These are phyloP conservation scores for Scomber japonicus DNA, from an alignment of 2,113 vertebrate genomes.

Conservation along the genomic window DNA sequence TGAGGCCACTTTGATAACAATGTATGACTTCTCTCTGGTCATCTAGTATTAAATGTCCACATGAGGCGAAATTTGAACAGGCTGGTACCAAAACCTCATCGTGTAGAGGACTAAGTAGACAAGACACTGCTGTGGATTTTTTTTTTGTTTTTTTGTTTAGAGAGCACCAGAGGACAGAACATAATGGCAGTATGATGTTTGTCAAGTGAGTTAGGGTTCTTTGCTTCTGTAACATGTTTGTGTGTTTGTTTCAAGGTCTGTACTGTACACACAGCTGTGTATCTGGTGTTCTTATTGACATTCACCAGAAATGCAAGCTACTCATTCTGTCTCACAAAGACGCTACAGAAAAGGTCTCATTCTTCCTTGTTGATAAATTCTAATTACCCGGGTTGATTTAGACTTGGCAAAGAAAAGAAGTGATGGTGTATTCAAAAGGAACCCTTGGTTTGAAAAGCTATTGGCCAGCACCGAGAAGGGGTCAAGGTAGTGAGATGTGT, in stretches of 20 bases:
- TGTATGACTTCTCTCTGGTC: neutral
- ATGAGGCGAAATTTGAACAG: neutral
- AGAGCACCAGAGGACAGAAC: constrained; percentile 33
- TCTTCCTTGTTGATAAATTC: constrained; percentile 75
- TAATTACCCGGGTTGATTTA: constrained; percentile 74
- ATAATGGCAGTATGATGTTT: constrained; percentile 41
- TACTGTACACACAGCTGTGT: constrained; percentile 32
- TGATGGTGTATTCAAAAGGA: constrained; percentile 69
- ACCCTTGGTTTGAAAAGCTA: constrained; percentile 69
- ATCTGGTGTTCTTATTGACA: constrained; percentile 66
- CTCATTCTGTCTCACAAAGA: constrained; percentile 57
- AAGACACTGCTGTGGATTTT: neutral
- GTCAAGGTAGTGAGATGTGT: constrained; percentile 74
- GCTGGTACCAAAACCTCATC: constrained; percentile 3
- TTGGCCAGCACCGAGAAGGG: constrained; percentile 58
- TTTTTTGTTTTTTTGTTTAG: constrained; percentile 45
- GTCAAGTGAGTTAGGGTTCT: constrained; percentile 39
- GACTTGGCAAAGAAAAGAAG: constrained; percentile 70
- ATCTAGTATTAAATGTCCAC: neutral
- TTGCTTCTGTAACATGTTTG: constrained; percentile 50
- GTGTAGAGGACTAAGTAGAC: neutral
- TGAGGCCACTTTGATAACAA: too few relatives aligned
- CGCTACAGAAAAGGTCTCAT: constrained; percentile 55
- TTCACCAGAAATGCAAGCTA: constrained; percentile 56
- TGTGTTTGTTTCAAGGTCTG: constrained; percentile 63